Percentiles rank a stretch among this genome's conserved stretches.
phyloP scores from a whole-genome alignment of 1,140 invertebrate genomes.

The roundworm (Caenorhabditis elegans) region WBcel235 BX284602.5:9042501-9043000 shows the following conservation, averaged over 20 bases:
- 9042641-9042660: too few species aligned
- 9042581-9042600: neutral
- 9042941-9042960: neutral
- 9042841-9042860: neutral
- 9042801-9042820: neutral
- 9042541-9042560: neutral
- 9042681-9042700: too few species aligned
- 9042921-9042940: slow-evolving; percentile 8
- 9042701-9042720: too few species aligned
- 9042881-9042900: neutral
- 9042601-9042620: neutral
- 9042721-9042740: too few species aligned
- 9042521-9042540: neutral
- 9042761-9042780: neutral
- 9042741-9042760: too few species aligned
- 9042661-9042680: too few species aligned
- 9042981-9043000: neutral
- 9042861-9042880: neutral
- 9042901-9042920: neutral
- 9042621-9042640: neutral
- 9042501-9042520: too few species aligned
- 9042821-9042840: neutral
- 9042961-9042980: neutral
- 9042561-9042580: neutral
- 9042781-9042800: neutral